Evolutionary conservation across 2,113 vertebrate species (phyloP).

Genomic region (Tichodroma muraria): DNA sequence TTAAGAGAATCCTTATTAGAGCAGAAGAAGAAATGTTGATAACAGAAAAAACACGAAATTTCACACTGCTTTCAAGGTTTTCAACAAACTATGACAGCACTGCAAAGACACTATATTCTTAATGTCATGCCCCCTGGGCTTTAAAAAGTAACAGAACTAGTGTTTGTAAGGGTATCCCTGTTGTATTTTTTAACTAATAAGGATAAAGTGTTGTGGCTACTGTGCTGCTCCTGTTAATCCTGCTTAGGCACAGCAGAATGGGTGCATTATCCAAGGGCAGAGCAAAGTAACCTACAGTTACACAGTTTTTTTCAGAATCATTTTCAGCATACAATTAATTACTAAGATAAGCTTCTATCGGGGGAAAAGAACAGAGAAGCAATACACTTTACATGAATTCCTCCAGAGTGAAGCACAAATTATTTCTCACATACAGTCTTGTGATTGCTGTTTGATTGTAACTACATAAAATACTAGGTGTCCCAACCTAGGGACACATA

Average conservation of each 20-base stretch:
- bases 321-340: background rate
- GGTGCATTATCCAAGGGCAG: background rate
- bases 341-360: background rate
- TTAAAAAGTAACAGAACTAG: background rate
- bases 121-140: background rate
- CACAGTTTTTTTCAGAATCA: background rate
- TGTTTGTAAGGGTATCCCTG: background rate
- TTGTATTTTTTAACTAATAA: background rate
- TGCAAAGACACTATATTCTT: background rate
- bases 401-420: background rate
- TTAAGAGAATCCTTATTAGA: background rate
- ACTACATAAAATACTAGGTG: background rate
- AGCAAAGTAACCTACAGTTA: background rate
- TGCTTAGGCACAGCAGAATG: background rate
- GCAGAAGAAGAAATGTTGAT: background rate
- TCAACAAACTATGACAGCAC: background rate
- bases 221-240: background rate
- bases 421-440: background rate
- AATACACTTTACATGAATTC: background rate
- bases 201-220: background rate
- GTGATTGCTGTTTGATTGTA: background rate
- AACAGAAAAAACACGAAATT: background rate
- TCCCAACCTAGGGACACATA: background rate
- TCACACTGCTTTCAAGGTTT: background rate
- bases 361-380: background rate